These are phyloP conservation scores for Diaphora mendica DNA, from an alignment of 2,888 invertebrate species.

Conservation along the genomic window DNA sequence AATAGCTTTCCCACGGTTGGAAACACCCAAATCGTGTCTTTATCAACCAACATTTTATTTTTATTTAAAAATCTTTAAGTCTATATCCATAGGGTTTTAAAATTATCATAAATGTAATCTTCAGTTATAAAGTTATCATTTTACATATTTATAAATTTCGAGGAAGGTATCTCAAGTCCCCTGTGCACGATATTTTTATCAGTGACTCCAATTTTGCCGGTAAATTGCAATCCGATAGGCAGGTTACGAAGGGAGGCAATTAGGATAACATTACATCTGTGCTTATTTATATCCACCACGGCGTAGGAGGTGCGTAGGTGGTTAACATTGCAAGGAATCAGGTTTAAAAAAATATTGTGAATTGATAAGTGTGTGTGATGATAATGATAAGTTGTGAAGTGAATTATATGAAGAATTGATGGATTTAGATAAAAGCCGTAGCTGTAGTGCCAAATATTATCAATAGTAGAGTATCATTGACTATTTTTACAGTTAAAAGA, in stretches of 20 bases:
- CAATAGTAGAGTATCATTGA: background rate
- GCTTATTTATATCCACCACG: slow-evolving; percentile 38
- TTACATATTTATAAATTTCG: slow-evolving; percentile 17
- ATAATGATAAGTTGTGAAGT: no score
- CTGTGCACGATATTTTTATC: slow-evolving; percentile 73
- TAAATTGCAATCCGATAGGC: slow-evolving; percentile 81
- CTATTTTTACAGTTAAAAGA: background rate
- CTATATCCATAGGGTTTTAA: background rate
- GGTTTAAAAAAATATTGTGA: slow-evolving; percentile 8
- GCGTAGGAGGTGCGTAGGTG: slow-evolving; percentile 9
- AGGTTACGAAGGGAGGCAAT: slow-evolving; percentile 59
- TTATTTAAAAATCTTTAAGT: background rate
- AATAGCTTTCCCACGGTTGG: no score
- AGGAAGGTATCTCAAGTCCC: slow-evolving; percentile 53
- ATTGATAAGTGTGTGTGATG: no score
- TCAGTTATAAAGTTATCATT: background rate
- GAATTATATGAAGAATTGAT: no score
- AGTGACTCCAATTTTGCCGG: slow-evolving; percentile 65
- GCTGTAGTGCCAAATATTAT: no score
- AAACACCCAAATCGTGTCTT: background rate
- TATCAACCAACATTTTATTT: background rate
- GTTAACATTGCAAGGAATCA: slow-evolving; percentile 12
- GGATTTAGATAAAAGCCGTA: no score
- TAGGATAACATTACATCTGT: slow-evolving; percentile 48
- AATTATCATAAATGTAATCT: background rate